A percentile compares a stretch with the other conserved stretches of the same genome.
phyloP scores from a whole-genome alignment of 2,113 vertebrate genomes.

The Pseudorhombus dupliciocellatus region DNA sequence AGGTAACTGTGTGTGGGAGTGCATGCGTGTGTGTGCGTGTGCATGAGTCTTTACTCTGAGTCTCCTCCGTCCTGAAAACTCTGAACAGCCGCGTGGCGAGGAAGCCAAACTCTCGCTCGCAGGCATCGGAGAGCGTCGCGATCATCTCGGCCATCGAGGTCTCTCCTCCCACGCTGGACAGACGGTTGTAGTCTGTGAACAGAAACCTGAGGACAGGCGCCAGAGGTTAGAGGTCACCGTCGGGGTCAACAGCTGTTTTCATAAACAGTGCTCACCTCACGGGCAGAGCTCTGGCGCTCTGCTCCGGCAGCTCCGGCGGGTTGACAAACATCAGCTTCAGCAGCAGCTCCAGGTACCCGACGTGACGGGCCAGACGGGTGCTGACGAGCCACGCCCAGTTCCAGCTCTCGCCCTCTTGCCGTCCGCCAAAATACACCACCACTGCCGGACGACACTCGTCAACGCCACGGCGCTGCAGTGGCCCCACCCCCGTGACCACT shows the following conservation, averaged over 20 bases:
- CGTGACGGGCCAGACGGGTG: slow-evolving; percentile 90
- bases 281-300: slow-evolving; percentile 93
- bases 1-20: slow-evolving; percentile 9
- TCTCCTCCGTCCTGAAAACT: slow-evolving; percentile 96
- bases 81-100: slow-evolving; percentile 94
- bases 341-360: slow-evolving; percentile 93
- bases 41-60: slow-evolving; percentile 81
- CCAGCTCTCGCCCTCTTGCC: slow-evolving; percentile 94
- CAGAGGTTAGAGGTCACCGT: neutral
- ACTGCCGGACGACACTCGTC: slow-evolving; percentile 71
- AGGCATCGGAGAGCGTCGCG: slow-evolving; percentile 94
- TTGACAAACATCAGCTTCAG: slow-evolving; percentile 97
- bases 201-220: slow-evolving; percentile 82
- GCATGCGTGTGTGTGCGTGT: slow-evolving; percentile 1
- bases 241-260: too few relatives aligned
- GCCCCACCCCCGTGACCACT: neutral
- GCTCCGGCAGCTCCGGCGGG: slow-evolving; percentile 94
- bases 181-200: slow-evolving; percentile 94
- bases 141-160: slow-evolving; percentile 98
- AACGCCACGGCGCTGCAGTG: neutral
- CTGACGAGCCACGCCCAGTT: slow-evolving; percentile 96
- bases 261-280: slow-evolving; percentile 73
- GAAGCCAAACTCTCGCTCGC: slow-evolving; percentile 97
- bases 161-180: slow-evolving; percentile 95
- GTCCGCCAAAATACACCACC: slow-evolving; percentile 95